phyloP scores from a whole-genome alignment of 2,797 vertebrate genomes.

The Hybognathus amarus region DNA sequence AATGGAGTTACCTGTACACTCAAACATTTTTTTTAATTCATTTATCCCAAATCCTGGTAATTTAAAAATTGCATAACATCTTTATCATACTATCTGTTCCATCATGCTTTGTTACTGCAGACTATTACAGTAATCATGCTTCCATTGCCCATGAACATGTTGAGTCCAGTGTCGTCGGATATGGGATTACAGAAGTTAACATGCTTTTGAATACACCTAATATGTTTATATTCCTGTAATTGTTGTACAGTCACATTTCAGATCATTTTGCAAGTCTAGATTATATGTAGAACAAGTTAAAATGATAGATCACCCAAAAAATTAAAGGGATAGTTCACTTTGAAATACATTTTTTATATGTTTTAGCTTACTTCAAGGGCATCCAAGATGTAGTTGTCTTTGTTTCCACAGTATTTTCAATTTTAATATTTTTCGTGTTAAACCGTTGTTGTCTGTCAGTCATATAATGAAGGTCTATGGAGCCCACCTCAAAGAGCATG shows the following conservation, averaged over 20 bases:
- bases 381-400: too few relatives aligned
- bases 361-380: too few relatives aligned
- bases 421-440: too few relatives aligned
- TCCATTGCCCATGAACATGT: constrained; percentile 18
- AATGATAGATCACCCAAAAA: not conserved
- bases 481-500: too few relatives aligned
- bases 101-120: not conserved
- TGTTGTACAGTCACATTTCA: not conserved
- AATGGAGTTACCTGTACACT: not conserved
- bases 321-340: too few relatives aligned
- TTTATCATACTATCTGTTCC: not conserved
- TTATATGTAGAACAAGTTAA: not conserved
- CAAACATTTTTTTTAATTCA: not conserved
- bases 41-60: not conserved
- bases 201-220: not conserved
- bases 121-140: constrained; percentile 23
- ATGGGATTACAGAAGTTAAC: constrained; percentile 12
- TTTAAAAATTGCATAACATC: constrained; percentile 1
- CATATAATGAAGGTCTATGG: too few relatives aligned
- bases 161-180: constrained; percentile 7
- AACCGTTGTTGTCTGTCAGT: too few relatives aligned
- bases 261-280: not conserved
- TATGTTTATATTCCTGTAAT: not conserved
- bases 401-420: too few relatives aligned
- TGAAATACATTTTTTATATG: too few relatives aligned